These are phyloP conservation scores for Piprites chloris DNA, from an alignment of 2,113 vertebrate genomes.

Conservation along the genomic window DNA sequence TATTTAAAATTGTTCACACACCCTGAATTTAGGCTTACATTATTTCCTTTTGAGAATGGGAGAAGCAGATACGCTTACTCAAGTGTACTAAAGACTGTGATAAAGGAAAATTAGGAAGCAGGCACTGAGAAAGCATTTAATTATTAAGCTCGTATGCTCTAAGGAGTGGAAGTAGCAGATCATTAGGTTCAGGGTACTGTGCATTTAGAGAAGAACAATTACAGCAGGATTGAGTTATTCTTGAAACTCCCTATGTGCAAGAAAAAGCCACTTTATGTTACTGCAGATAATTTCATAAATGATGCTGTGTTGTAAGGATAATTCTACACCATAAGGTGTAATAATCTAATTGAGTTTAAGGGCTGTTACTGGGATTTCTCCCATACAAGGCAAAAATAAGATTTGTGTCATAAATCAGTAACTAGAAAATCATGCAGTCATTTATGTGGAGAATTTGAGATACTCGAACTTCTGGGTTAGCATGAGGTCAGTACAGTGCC, in stretches of 20 bases:
- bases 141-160: neutral
- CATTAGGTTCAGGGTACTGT: neutral
- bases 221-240: neutral
- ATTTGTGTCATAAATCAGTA: neutral
- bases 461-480: neutral
- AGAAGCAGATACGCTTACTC: neutral
- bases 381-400: neutral
- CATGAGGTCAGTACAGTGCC: neutral
- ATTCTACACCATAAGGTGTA: neutral
- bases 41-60: neutral
- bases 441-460: neutral
- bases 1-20: neutral
- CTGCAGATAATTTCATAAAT: neutral
- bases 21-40: neutral
- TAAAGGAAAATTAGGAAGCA: neutral
- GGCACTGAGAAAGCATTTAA: neutral
- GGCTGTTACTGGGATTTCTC: neutral
- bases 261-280: neutral
- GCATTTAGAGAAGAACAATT: neutral
- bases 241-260: neutral
- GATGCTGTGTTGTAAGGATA: neutral
- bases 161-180: neutral
- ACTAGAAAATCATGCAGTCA: neutral
- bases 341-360: neutral
- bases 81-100: neutral